These are phyloP conservation scores for Cryptocephalus primarius DNA, from an alignment of 2,888 invertebrate species.

Conservation along the genomic window DNA sequence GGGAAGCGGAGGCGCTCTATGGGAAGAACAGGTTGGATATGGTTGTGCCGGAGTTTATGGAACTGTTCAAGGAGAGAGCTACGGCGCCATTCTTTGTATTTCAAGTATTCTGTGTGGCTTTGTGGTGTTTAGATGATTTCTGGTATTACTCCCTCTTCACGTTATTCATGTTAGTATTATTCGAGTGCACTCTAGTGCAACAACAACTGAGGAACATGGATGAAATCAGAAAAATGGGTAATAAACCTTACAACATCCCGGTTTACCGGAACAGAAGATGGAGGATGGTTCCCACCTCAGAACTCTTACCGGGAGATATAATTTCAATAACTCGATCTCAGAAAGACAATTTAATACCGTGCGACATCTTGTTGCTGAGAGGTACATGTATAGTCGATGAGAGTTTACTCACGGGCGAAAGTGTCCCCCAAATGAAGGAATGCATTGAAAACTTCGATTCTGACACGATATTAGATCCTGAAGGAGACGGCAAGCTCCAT, in stretches of 20 bases:
- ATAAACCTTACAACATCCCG: constrained; percentile 85
- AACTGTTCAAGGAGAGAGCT: constrained; percentile 93
- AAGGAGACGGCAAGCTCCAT: constrained; percentile 84
- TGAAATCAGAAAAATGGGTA: constrained; percentile 98
- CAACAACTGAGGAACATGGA: constrained; percentile 97
- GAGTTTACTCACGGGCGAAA: constrained; percentile 98
- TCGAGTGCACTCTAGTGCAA: constrained; percentile 96
- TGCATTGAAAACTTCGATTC: constrained; percentile 66
- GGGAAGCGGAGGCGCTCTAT: constrained; percentile 66
- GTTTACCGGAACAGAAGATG: constrained; percentile 86
- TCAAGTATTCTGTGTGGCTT: constrained; percentile 96
- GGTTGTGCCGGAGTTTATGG: constrained; percentile 94
- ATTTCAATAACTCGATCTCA: constrained; percentile 85
- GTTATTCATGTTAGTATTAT: constrained; percentile 87
- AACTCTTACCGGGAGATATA: constrained; percentile 91
- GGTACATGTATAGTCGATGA: constrained; percentile 98
- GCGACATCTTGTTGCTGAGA: constrained; percentile 85
- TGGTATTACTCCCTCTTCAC: constrained; percentile 98
- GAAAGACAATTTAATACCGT: constrained; percentile 88
- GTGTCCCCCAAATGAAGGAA: constrained; percentile 99
- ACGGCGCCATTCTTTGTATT: constrained; percentile 99
- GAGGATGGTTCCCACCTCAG: constrained; percentile 75
- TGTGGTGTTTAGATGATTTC: constrained; percentile 99
- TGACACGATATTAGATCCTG: constrained; percentile 61
- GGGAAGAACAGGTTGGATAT: constrained; percentile 79